Evolutionary conservation across 2,888 invertebrate species (phyloP).

Genomic region (Plagodis pulveraria): DNA sequence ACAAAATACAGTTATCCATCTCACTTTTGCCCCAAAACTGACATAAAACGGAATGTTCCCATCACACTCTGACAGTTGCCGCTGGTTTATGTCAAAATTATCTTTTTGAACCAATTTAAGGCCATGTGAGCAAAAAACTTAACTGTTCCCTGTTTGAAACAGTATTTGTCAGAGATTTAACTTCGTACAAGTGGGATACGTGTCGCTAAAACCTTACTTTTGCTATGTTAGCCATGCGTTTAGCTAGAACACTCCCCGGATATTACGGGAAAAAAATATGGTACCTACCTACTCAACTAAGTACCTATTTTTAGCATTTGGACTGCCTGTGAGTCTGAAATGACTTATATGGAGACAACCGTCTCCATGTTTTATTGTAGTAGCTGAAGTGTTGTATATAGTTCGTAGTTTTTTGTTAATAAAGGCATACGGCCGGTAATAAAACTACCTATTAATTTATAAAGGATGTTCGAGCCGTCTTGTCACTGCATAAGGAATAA

Average conservation of each 20-base stretch:
- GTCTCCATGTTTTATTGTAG: too few species aligned
- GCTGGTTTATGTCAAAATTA: conserved; percentile 83
- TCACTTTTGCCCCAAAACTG: conserved; percentile 61
- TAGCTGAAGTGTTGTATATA: too few species aligned
- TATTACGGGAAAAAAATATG: too few species aligned
- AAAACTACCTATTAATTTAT: neutral
- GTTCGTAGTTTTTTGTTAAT: too few species aligned
- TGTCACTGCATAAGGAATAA: neutral
- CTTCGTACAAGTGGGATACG: neutral
- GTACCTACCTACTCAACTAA: too few species aligned
- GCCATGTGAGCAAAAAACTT: conserved; percentile 66
- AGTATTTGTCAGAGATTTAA: conserved; percentile 3
- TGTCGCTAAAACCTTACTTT: neutral
- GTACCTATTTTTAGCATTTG: too few species aligned
- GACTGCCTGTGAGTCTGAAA: too few species aligned
- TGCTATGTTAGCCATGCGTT: conserved; percentile 3
- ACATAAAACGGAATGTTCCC: conserved; percentile 71
- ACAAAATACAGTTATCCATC: conserved; percentile 59
- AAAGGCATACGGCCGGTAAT: too few species aligned
- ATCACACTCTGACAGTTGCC: conserved; percentile 71
- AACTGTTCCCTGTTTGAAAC: neutral
- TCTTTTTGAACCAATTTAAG: conserved; percentile 77
- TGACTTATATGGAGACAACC: too few species aligned
- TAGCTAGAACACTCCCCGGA: neutral
- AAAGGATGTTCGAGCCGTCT: neutral